Conservation (phyloP, 2,888 invertebrate genomes). For the Lochmaea crataegi region DNA sequence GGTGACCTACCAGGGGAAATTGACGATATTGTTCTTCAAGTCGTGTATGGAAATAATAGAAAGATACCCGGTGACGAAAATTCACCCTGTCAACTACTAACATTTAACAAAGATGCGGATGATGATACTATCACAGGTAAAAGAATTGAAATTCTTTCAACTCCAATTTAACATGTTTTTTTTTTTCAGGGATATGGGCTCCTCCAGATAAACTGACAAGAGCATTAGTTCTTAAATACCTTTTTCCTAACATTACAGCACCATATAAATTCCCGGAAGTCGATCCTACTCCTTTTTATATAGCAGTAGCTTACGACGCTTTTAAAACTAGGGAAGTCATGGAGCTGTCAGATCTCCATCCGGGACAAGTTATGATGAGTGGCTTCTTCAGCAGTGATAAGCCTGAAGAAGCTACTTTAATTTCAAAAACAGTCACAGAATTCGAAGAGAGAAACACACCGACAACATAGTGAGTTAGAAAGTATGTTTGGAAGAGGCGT, state of each 20-base stretch:
- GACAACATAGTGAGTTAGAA: conserved; percentile 66
- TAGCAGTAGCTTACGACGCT: conserved; percentile 76
- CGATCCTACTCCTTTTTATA: conserved; percentile 72
- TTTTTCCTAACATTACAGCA: conserved; percentile 67
- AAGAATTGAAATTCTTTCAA: too few species aligned
- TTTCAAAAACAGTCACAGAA: conserved; percentile 73
- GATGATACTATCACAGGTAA: conserved; percentile 20
- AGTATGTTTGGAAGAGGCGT: not conserved
- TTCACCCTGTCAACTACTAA: conserved; percentile 52
- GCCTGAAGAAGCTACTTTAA: conserved; percentile 70
- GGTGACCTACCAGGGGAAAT: conserved; percentile 54
- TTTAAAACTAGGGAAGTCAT: conserved; percentile 75
- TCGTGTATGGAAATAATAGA: conserved; percentile 59
- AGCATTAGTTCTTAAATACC: conserved; percentile 61
- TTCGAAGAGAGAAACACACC: conserved; percentile 70
- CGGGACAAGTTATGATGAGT: conserved; percentile 71
- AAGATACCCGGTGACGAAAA: conserved; percentile 57
- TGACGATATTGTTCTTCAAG: conserved; percentile 57
- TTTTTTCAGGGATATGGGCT: conserved; percentile 62
- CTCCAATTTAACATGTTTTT: not conserved
- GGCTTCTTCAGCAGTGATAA: conserved; percentile 77
- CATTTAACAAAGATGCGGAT: conserved; percentile 32
- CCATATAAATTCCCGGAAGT: conserved; percentile 71
- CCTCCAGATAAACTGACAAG: conserved; percentile 62
- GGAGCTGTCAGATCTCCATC: conserved; percentile 66